Conservation (phyloP, 2,888 invertebrate genomes). For the Stenodema calcarata region DNA sequence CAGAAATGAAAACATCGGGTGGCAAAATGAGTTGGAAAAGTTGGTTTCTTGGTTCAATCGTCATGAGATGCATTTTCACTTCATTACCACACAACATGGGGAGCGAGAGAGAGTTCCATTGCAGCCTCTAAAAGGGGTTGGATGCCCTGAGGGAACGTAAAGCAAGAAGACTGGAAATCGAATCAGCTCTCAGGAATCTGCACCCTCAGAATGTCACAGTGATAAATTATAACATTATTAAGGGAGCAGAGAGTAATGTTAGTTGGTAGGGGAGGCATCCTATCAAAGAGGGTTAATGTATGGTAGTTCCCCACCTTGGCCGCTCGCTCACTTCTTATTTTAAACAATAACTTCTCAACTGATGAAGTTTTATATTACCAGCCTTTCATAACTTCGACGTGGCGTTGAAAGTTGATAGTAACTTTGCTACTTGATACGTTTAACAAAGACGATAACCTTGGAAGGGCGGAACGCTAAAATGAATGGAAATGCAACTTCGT, state of each 20-base stretch:
- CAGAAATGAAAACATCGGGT: background rate
- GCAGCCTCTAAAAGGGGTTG: background rate
- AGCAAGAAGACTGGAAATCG: constrained; percentile 10
- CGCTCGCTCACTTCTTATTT: background rate
- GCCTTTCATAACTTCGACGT: background rate
- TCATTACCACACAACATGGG: background rate
- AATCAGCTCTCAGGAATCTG: background rate
- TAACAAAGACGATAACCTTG: too few species aligned
- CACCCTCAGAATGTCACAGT: background rate
- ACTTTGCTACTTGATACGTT: background rate
- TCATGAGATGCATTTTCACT: constrained; percentile 15
- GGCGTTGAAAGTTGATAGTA: background rate
- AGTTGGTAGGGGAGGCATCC: background rate
- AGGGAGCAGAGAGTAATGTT: constrained; percentile 8
- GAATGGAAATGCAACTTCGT: too few species aligned
- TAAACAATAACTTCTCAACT: background rate
- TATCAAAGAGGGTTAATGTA: background rate
- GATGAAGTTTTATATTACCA: background rate
- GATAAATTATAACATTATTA: constrained; percentile 21
- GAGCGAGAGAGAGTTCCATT: background rate
- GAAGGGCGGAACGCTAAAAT: too few species aligned
- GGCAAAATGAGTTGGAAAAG: background rate
- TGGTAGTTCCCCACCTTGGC: background rate
- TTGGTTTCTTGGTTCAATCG: background rate
- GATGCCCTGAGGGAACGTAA: background rate